Evolutionary conservation across 2,797 vertebrate genomes (phyloP), one percentile per base, ranked within the genome.

Genomic region (Lerista edwardsae): DNA sequence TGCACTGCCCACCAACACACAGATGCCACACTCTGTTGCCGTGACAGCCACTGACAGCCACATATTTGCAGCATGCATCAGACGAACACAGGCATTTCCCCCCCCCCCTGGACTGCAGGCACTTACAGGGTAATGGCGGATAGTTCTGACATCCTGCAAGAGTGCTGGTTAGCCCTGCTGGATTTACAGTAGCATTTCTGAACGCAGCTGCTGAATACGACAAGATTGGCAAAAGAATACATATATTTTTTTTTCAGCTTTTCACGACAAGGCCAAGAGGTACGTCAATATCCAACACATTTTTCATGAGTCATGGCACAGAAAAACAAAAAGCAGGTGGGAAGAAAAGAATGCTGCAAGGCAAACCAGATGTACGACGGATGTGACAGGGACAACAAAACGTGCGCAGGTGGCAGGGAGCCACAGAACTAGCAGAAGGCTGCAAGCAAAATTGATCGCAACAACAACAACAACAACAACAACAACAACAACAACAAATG

Each of bases 151-250:
- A 99, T 99, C 98, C 97, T 98, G 98, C 98, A 99, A 97, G 98
- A 98, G 97, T 99, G 98, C 96, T 99, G 98, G 96, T 97, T 97
- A 97, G 97, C 97, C 97, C 98, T 98, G 96, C 97, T 97, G 96
- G 98, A 98, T 96, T 97, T 98, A 99, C 98, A 99, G 98, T 98
- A 98, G 98, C 99, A 99, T 98, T 99, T 99, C 99, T 99, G 98
- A 97, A 98, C 98, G 98, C 98, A 99, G 98, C 98, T 99, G 98
- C 98, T 98, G 97, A 97, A 98, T 97, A 96, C 94, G 97, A 99
- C 97, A 99, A 98, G 97, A 97, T 98, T 97, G 97, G 97, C 96
- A 97, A 80, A 39, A 64, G 36, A 29, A 51, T 36, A 14, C 36
- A 21, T 79, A 14, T 75, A 6, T n/a, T 36, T 90, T 94, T 93